phyloP scores from a whole-genome alignment of 2,888 invertebrate genomes.

The Megaustenia siamemsis region DNA sequence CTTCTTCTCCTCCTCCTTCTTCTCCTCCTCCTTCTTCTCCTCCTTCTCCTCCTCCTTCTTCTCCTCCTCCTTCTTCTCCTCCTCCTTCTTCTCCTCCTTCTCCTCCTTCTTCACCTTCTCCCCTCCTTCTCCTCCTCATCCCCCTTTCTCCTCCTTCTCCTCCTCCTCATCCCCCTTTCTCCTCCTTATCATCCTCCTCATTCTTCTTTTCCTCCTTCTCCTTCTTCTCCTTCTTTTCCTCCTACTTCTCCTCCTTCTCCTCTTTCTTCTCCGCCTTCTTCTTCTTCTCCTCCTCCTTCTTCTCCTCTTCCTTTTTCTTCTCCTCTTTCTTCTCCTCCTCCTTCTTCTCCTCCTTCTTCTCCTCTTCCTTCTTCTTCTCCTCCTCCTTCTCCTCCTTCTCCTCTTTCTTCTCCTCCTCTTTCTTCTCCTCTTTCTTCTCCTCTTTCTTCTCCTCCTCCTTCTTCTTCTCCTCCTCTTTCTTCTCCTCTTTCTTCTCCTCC shows the following conservation, averaged over 20 bases:
- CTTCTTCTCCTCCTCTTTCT: neutral
- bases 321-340: neutral
- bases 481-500: neutral
- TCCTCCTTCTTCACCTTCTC: neutral
- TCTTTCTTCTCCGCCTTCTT: too few species aligned
- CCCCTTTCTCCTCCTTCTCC: too few species aligned
- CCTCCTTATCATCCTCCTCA: too few species aligned
- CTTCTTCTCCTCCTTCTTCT: neutral
- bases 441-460: neutral
- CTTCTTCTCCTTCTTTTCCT: too few species aligned
- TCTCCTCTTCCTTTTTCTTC: neutral
- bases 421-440: neutral
- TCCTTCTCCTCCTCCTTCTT: neutral
- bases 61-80: too few species aligned
- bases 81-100: neutral
- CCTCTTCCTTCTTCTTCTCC: neutral
- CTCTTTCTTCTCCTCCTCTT: neutral
- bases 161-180: too few species aligned
- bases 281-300: neutral
- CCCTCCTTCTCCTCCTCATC: too few species aligned
- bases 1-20: neutral
- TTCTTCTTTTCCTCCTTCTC: too few species aligned
- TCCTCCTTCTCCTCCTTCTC: neutral
- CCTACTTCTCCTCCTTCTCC: neutral
- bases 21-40: neutral